Conservation (phyloP, 1,140 invertebrate genomes). For the Nasonia longicornis region DNA sequence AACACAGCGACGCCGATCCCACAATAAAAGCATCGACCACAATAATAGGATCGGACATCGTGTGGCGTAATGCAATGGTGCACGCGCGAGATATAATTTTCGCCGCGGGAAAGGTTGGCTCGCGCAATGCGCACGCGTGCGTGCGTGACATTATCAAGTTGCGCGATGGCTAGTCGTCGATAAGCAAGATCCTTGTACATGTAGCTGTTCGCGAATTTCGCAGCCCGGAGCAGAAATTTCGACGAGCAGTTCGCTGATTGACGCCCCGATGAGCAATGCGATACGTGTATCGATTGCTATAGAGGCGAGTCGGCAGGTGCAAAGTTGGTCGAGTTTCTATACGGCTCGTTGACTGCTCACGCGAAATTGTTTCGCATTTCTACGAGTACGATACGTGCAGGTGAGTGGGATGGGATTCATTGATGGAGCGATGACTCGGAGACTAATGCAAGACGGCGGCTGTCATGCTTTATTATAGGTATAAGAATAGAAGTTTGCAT, state of each 20-base stretch:
- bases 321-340: background rate
- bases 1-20: background rate
- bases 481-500: background rate
- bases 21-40: background rate
- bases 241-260: background rate
- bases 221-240: background rate
- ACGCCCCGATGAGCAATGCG: background rate
- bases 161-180: conserved; percentile 1
- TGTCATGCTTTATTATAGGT: background rate
- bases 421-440: background rate
- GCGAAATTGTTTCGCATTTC: background rate
- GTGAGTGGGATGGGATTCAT: background rate
- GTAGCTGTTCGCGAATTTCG: background rate
- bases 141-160: conserved; percentile 33
- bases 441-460: background rate
- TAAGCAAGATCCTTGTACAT: background rate
- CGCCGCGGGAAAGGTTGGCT: background rate
- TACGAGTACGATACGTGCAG: background rate
- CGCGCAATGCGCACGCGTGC: conserved; percentile 19
- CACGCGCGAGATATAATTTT: conserved; percentile 22
- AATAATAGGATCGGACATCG: background rate
- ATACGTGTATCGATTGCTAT: too few relatives aligned
- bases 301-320: background rate
- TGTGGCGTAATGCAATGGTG: background rate
- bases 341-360: background rate